Evolutionary conservation across 1,140 invertebrate species (phyloP).

Genomic region (Druon quercuslanigerum): DNA sequence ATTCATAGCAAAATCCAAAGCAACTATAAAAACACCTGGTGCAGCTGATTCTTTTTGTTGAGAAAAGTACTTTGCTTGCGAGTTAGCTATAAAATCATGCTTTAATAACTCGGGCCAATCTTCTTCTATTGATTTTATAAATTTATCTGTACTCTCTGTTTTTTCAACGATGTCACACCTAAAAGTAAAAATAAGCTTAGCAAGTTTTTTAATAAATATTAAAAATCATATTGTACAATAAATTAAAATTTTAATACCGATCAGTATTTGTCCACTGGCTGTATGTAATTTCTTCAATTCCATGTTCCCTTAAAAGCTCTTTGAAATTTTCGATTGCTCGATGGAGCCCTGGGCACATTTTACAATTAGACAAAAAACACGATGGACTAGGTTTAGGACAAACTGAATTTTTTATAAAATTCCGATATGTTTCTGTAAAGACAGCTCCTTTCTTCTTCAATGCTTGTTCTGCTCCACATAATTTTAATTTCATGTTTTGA

Average conservation of each 20-base stretch:
- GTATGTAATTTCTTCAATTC: constrained; percentile 32
- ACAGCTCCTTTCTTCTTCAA: no score
- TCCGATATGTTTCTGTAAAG: no score
- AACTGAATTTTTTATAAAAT: no score
- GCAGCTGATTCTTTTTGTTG: not conserved
- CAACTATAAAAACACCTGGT: not conserved
- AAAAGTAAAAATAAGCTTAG: not conserved
- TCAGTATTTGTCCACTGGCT: constrained; percentile 37
- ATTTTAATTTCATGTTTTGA: no score
- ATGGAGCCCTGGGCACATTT: not conserved
- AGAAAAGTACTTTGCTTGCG: constrained; percentile 21
- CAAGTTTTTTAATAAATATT: not conserved
- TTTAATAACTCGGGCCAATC: constrained; percentile 21
- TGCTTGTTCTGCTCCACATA: no score
- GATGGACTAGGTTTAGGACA: no score
- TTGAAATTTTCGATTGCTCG: constrained; percentile 3
- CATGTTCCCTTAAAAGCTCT: constrained; percentile 30
- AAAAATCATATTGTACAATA: not conserved
- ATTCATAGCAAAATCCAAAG: no score
- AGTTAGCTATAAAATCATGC: constrained; percentile 23
- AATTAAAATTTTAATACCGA: no score
- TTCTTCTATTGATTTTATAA: not conserved
- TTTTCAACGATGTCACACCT: no score
- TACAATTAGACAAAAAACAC: no score
- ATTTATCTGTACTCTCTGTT: no score